Evolutionary conservation across 2,888 invertebrate genomes (phyloP).

Genomic region (Thymelicus lineola): DNA sequence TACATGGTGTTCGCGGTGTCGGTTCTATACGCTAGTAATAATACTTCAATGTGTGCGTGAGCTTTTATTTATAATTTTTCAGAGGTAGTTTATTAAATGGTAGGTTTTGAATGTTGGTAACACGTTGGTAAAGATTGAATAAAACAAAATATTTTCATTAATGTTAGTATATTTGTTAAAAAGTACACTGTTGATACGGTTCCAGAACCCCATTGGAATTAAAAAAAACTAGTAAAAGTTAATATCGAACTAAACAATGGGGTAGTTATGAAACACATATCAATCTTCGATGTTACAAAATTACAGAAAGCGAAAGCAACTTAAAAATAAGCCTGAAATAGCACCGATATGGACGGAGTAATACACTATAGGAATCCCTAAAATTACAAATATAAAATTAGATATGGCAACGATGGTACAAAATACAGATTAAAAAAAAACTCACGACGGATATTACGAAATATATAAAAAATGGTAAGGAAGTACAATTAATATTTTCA

Average conservation of each 20-base stretch:
- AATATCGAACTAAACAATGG: conserved; percentile 67
- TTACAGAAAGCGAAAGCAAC: conserved; percentile 46
- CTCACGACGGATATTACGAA: conserved; percentile 14
- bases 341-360: conserved; percentile 77
- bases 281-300: conserved; percentile 74
- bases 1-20: too few species aligned
- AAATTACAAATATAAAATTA: conserved; percentile 58
- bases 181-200: conserved; percentile 76
- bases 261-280: conserved; percentile 80
- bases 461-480: conserved; percentile 10
- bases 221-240: conserved; percentile 61
- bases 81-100: too few species aligned
- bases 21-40: too few species aligned
- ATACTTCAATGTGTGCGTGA: too few species aligned
- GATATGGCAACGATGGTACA: conserved; percentile 75
- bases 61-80: too few species aligned
- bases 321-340: conserved; percentile 54
- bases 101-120: too few species aligned
- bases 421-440: conserved; percentile 38
- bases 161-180: conserved; percentile 83
- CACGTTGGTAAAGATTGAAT: too few species aligned
- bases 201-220: conserved; percentile 83
- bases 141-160: conserved; percentile 55
- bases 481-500: not conserved
- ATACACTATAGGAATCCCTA: conserved; percentile 54